Evolutionary conservation across 1,140 invertebrate species (phyloP).

Genomic region (Sycobia sp.): DNA sequence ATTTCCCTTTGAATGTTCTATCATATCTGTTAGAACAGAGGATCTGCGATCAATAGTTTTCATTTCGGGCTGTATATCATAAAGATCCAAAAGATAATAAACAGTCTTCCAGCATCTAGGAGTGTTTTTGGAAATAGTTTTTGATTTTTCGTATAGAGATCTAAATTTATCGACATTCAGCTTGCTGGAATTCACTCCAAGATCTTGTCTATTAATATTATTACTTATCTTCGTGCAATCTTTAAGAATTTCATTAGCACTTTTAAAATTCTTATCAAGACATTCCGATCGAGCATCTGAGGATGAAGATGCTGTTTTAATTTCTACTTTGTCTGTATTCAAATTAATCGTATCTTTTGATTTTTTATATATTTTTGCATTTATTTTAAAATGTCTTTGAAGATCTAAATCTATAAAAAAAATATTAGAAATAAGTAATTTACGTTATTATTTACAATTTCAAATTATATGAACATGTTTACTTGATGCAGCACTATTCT

Average conservation of each 20-base stretch:
- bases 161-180: slow-evolving; percentile 66
- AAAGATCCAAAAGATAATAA: slow-evolving; percentile 89
- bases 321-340: slow-evolving; percentile 54
- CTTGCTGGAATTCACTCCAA: slow-evolving; percentile 65
- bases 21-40: slow-evolving; percentile 54
- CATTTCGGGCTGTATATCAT: slow-evolving; percentile 91
- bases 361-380: slow-evolving; percentile 58
- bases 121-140: slow-evolving; percentile 60
- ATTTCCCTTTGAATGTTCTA: slow-evolving; percentile 51
- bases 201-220: slow-evolving; percentile 74
- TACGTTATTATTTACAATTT: neutral
- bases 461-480: slow-evolving; percentile 29
- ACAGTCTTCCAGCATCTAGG: slow-evolving; percentile 94
- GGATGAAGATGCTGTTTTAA: slow-evolving; percentile 68
- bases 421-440: neutral
- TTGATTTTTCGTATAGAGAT: slow-evolving; percentile 61
- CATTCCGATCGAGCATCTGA: slow-evolving; percentile 78
- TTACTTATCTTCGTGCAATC: slow-evolving; percentile 75
- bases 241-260: slow-evolving; percentile 82
- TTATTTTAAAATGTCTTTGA: slow-evolving; percentile 62
- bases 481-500: slow-evolving; percentile 67
- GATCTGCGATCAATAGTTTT: slow-evolving; percentile 80
- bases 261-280: slow-evolving; percentile 83
- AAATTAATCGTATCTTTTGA: slow-evolving; percentile 56
- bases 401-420: slow-evolving; percentile 67